phyloP scores from a whole-genome alignment of 2,888 invertebrate genomes.

The Poecilobothrus nobilitatus region DNA sequence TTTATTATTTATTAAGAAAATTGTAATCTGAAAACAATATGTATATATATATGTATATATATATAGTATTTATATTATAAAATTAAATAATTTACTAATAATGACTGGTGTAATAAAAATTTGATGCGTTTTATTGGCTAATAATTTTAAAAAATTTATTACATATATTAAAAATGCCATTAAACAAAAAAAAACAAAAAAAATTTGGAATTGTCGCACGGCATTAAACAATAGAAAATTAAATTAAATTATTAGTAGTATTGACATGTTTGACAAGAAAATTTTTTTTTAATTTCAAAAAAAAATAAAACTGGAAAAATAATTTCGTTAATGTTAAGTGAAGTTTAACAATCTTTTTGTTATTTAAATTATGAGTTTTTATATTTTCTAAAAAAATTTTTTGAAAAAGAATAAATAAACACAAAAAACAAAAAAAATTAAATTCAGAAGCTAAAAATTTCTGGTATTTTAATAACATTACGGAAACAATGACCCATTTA shows the following conservation, averaged over 20 bases:
- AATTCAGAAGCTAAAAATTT: background rate
- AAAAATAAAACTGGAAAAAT: too few species aligned
- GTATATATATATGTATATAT: too few species aligned
- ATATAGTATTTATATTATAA: too few species aligned
- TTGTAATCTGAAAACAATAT: too few species aligned
- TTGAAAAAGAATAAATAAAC: background rate
- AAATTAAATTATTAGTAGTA: background rate
- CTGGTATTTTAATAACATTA: background rate
- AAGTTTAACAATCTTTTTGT: background rate
- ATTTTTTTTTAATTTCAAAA: background rate
- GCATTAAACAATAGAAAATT: background rate
- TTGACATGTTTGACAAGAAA: background rate
- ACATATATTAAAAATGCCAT: too few species aligned
- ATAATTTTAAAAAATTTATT: too few species aligned
- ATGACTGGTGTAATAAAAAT: too few species aligned
- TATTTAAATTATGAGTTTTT: background rate
- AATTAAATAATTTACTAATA: too few species aligned
- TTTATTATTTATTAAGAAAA: too few species aligned
- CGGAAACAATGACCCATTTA: slow-evolving; percentile 1
- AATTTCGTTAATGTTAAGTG: background rate
- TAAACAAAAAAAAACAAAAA: too few species aligned
- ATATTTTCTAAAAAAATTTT: background rate
- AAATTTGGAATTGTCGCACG: too few species aligned
- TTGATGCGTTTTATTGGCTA: too few species aligned
- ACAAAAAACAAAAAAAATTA: background rate